Conservation (phyloP, 2,888 invertebrate genomes). For the Habroteleia sp. region DNA sequence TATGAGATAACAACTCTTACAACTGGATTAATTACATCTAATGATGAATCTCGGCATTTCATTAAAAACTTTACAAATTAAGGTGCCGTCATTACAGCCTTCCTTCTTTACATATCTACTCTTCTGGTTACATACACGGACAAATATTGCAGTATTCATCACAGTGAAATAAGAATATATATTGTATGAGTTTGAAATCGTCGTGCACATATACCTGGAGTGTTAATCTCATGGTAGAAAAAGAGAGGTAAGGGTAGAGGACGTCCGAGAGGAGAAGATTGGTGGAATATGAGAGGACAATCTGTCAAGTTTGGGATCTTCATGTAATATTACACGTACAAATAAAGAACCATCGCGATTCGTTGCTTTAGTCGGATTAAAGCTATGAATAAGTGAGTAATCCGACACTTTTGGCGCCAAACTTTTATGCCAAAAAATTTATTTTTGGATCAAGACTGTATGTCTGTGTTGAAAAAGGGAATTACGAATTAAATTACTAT, state of each 20-base stretch:
- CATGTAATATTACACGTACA: constrained; percentile 63
- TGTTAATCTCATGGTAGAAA: constrained; percentile 46
- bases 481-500: too few relatives aligned
- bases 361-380: constrained; percentile 59
- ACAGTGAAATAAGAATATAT: constrained; percentile 51
- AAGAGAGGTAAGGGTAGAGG: constrained; percentile 1
- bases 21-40: constrained; percentile 7
- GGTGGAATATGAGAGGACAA: constrained; percentile 61
- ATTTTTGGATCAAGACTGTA: too few relatives aligned
- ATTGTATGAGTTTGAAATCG: constrained; percentile 54
- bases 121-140: constrained; percentile 1
- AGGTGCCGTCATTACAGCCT: constrained; percentile 17
- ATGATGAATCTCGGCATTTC: constrained; percentile 17
- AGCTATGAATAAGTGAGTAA: constrained; percentile 44
- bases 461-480: too few relatives aligned
- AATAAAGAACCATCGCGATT: constrained; percentile 60
- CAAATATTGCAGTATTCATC: constrained; percentile 45
- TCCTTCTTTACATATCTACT: neutral
- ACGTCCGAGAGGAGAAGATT: constrained; percentile 46
- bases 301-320: constrained; percentile 51
- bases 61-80: constrained; percentile 35
- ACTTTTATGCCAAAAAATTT: constrained; percentile 20
- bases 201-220: constrained; percentile 21
- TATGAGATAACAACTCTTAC: too few relatives aligned
- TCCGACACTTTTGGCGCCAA: constrained; percentile 36